Percentiles rank a stretch among this genome's conserved stretches.
phyloP scores from a whole-genome alignment of 30 jellyfish, hydroid and myxozoan species.

The Pseudorhiza aurosa region DNA sequence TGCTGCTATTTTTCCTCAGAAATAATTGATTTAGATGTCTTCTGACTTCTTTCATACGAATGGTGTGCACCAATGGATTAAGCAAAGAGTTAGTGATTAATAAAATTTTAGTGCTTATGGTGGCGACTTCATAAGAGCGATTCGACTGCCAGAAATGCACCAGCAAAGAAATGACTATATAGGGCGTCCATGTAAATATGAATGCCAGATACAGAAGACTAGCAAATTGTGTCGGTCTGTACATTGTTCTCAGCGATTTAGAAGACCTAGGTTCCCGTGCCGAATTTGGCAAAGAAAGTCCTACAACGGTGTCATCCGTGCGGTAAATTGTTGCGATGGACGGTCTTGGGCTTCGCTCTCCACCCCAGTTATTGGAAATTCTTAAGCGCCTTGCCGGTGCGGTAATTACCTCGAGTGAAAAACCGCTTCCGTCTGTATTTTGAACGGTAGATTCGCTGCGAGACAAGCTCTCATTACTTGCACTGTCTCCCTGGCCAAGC shows the following conservation, averaged over 20 bases:
- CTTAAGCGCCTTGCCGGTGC: neutral
- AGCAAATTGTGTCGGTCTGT: slow-evolving; percentile 10
- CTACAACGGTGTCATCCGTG: neutral
- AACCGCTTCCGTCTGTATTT: neutral
- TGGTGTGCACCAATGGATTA: slow-evolving; percentile 38
- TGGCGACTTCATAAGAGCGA: neutral
- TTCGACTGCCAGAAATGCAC: neutral
- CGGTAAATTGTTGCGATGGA: neutral
- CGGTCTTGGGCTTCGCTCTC: neutral
- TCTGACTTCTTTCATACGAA: slow-evolving; percentile 47
- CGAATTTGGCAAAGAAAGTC: neutral
- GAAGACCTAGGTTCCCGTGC: neutral
- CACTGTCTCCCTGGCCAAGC: neutral
- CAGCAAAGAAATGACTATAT: slow-evolving; percentile 1
- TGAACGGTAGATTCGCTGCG: neutral
- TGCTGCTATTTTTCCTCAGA: neutral
- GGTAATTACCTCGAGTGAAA: neutral
- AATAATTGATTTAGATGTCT: neutral
- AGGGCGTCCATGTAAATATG: slow-evolving; percentile 49
- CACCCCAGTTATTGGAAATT: neutral
- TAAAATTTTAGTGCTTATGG: neutral
- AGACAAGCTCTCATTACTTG: neutral
- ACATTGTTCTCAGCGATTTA: neutral
- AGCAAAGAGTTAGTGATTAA: slow-evolving; percentile 24
- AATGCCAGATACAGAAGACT: slow-evolving; percentile 33